Evolutionary conservation across 2,797 vertebrate species (phyloP).

Genomic region (Thalassophryne amazonica): DNA sequence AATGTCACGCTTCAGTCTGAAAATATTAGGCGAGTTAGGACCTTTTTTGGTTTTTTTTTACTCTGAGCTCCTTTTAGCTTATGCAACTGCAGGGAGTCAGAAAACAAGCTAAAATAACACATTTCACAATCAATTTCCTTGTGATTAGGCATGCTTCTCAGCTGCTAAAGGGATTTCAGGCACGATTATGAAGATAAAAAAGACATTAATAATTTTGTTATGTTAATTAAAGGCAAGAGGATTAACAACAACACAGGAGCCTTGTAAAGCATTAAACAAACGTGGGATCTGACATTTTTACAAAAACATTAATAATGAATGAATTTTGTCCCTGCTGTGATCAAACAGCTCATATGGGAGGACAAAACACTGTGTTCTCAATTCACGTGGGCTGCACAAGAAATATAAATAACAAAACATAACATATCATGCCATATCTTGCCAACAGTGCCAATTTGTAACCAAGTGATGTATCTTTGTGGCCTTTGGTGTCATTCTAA

Average conservation of each 20-base stretch:
- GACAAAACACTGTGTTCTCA: slow-evolving; percentile 22
- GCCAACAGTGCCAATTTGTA: too few relatives aligned
- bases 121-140: slow-evolving; percentile 64
- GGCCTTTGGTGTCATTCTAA: too few relatives aligned
- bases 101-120: slow-evolving; percentile 68
- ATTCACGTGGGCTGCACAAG: slow-evolving; percentile 14
- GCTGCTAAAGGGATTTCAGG: slow-evolving; percentile 76
- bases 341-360: slow-evolving; percentile 56
- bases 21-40: slow-evolving; percentile 2
- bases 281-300: slow-evolving; percentile 54
- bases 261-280: slow-evolving; percentile 64
- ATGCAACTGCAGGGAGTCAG: slow-evolving; percentile 57
- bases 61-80: slow-evolving; percentile 42
- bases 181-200: slow-evolving; percentile 78
- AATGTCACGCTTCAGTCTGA: too few relatives aligned
- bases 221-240: slow-evolving; percentile 82
- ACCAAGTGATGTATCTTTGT: too few relatives aligned
- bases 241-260: slow-evolving; percentile 69
- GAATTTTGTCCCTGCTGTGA: slow-evolving; percentile 44
- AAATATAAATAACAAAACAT: neutral
- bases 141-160: slow-evolving; percentile 73
- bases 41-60: slow-evolving; percentile 26
- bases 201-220: slow-evolving; percentile 78
- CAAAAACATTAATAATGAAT: slow-evolving; percentile 58
- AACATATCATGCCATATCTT: too few relatives aligned